Percentiles rank a stretch among this genome's conserved stretches.
These are phyloP conservation scores for Drosophila aldrichi DNA, from an alignment of 2,888 invertebrate species.

Conservation along the genomic window DNA sequence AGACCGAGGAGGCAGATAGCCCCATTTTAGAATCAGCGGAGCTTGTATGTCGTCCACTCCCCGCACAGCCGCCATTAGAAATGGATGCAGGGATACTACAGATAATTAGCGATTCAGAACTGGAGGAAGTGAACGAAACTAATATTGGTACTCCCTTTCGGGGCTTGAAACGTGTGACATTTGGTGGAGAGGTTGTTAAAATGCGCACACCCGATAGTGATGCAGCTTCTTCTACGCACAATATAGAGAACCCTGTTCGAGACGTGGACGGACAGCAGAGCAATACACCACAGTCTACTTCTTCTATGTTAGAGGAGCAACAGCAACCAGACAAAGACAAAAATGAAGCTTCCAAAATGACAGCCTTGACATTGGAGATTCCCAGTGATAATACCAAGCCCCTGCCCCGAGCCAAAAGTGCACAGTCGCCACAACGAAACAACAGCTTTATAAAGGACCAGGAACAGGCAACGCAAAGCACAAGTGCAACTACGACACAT, in stretches of 20 bases:
- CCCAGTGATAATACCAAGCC: conserved; percentile 85
- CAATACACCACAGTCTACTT: background rate
- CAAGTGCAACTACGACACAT: conserved; percentile 11
- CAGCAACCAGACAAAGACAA: background rate
- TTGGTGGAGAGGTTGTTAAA: conserved; percentile 95
- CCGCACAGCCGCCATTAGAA: conserved; percentile 53
- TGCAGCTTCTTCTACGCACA: conserved; percentile 85
- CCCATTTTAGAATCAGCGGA: conserved; percentile 71
- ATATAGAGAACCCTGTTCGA: conserved; percentile 22
- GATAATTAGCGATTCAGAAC: conserved; percentile 88
- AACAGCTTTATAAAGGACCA: conserved; percentile 10
- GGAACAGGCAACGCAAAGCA: background rate
- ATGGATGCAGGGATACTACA: conserved; percentile 86
- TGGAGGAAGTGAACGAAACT: conserved; percentile 82
- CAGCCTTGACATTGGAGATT: conserved; percentile 81
- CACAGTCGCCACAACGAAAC: conserved; percentile 31
- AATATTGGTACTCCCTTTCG: conserved; percentile 84
- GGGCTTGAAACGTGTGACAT: conserved; percentile 91
- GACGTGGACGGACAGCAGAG: background rate
- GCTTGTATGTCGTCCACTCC: conserved; percentile 84
- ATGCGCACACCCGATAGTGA: conserved; percentile 94
- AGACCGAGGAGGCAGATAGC: conserved; percentile 81
- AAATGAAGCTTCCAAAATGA: conserved; percentile 47
- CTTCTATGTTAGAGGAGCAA: background rate
- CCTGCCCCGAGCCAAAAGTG: conserved; percentile 42